Conservation (phyloP, 1,140 invertebrate species). For the Metaphire vulgaris region DNA sequence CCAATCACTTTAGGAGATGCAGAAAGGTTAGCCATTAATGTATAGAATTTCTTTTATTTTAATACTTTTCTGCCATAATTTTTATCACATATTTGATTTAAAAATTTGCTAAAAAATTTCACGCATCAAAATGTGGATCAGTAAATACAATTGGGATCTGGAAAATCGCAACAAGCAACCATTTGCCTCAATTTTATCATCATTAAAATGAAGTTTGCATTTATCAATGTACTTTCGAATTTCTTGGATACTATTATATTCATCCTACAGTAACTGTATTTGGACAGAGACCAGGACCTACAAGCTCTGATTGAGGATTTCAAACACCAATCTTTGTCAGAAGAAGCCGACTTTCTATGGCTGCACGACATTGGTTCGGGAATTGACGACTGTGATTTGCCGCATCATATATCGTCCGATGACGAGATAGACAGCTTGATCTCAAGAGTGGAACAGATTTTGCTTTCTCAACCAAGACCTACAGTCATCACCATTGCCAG, state of each 20-base stretch:
- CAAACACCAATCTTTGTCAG: neutral
- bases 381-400: slow-evolving; percentile 68
- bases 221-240: no score
- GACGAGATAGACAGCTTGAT: slow-evolving; percentile 64
- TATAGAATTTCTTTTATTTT: no score
- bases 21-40: neutral
- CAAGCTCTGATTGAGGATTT: neutral
- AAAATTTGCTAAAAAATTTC: no score
- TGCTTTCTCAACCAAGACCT: slow-evolving; percentile 63
- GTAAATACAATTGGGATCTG: no score
- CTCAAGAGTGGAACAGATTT: slow-evolving; percentile 57
- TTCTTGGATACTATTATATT: no score
- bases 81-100: no score
- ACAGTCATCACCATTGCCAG: slow-evolving; percentile 68
- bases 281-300: neutral
- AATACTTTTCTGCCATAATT: no score
- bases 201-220: no score
- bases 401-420: slow-evolving; percentile 68
- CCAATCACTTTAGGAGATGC: neutral
- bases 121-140: no score
- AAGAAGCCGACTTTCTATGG: slow-evolving; percentile 1
- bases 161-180: no score
- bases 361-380: slow-evolving; percentile 75
- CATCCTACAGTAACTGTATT: no score
- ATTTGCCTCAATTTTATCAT: no score